Evolutionary conservation across 2,888 invertebrate genomes (phyloP), one percentile per base, ranked within the genome.

Genomic region (Drosophila diplacantha): DNA sequence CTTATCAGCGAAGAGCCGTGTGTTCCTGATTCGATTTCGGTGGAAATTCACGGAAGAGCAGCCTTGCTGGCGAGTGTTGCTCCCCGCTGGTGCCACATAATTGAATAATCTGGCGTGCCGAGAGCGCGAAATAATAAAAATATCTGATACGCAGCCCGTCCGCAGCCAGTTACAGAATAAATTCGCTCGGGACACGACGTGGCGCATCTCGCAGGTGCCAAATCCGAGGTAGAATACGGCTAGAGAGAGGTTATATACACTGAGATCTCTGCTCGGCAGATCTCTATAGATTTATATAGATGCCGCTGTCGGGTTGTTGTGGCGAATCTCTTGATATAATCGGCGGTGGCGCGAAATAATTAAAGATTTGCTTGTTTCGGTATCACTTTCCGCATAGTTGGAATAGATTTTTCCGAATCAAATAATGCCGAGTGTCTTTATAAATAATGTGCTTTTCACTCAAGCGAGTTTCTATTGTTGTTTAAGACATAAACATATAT

Each of bases 141-240:
- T 66, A 60, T 69, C 61, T 43, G 43, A 66, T 57, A 66, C 54
- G 61, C 57, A 41, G 53, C 47, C 59, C 43, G 34, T 53, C 9
- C 46, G 55, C 58, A 53, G 72, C 37, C 66, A 68, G 80, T 77
- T 81, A 81, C 73, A 79, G 62, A 63, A 61, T 52, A 58, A 44
- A 52, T 50, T 29, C 70, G 57, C 35, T 52, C 55, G 39, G 37
- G 46, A 38, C 52, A 60, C 66, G 41, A 66, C 69, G 66, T 68
- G 57, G 56, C 60, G 46, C 66, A 47, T 59, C 69, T 51, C 51
- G 41, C 47, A 59, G 66, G 59, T 51, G 60, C 58, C 58, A 59
- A 59, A 38, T 32, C 22, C 44, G 58, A 59, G 59, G 44, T 59
- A 57, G 22, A 52, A 37, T 6, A 39, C 14, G 20, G 20, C 22